These are phyloP conservation scores for Aphelinus atriplicis DNA, from an alignment of 1,140 invertebrate species.

Conservation along the genomic window DNA sequence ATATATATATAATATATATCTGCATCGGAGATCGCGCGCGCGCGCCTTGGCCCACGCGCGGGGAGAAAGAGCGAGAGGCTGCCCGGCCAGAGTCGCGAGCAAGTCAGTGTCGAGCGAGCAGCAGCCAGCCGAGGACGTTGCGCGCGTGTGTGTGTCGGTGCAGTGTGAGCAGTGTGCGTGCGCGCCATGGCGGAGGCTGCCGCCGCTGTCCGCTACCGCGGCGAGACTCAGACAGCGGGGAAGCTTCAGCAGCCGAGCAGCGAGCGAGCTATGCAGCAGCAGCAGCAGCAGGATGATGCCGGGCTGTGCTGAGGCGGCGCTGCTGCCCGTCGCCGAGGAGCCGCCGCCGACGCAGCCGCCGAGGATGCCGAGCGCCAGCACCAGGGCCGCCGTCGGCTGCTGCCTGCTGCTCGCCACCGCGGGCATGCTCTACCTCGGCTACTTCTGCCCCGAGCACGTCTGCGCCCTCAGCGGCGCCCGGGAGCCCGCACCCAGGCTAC, in stretches of 20 bases:
- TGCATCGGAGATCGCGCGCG: too few relatives aligned
- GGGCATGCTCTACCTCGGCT: constrained; percentile 86
- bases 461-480: constrained; percentile 77
- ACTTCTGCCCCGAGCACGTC: constrained; percentile 87
- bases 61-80: too few relatives aligned
- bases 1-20: too few relatives aligned
- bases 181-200: not conserved
- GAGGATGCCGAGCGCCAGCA: not conserved
- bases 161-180: not conserved
- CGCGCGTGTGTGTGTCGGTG: too few relatives aligned
- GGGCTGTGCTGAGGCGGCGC: too few relatives aligned
- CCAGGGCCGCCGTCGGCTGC: constrained; percentile 73
- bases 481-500: constrained; percentile 59
- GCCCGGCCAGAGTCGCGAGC: too few relatives aligned
- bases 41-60: too few relatives aligned
- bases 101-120: constrained; percentile 45
- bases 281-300: too few relatives aligned
- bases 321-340: not conserved
- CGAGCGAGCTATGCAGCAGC: too few relatives aligned
- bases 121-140: too few relatives aligned
- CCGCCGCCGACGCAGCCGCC: constrained; percentile 2
- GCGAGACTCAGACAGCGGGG: not conserved
- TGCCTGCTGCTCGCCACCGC: constrained; percentile 81
- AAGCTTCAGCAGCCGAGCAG: not conserved
- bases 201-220: constrained; percentile 18